Base-by-base conservation (phyloP, 2,888 invertebrate species). In the Drosophila siamana region DNA sequence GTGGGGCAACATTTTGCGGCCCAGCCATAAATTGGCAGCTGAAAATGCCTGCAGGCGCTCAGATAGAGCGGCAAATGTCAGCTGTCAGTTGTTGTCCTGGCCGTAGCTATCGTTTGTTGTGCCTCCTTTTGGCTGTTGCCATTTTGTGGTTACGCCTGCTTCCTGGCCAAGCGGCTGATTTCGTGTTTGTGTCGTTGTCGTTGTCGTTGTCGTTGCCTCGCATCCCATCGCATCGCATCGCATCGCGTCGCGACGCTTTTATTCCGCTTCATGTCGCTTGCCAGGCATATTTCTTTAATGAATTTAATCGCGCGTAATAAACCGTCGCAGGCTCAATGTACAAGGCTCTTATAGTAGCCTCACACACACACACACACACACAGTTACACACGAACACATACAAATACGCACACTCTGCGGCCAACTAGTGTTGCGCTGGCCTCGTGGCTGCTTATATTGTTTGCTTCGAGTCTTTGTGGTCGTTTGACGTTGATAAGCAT, bases 261-360 rank as follows among this genome's bases (percentile, higher is more conserved):
- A 64, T 72, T 79, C 69, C 73, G 59, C 73, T 75, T 63, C 57
- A 79, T 74, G 68, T 68, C 72, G 66, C 62, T 63, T 48, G 66
- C 61, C 66, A 52, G 79, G 67, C 67, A 76, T 74, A 85, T 78
- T 88, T 76, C 83, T 89, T 90, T 89, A 90, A 90, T 90, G 87
- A 89, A 88, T 89, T 90, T 90, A 89, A 90, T 89, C 83, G 88
- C 84, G 79, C 81, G 79, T 85, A 86, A 90, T 89, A 90, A 87
- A 82, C 86, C 74, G 72, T 61, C 56, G 78, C 80, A 78, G 75
- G 66, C 72, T 80, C 73, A 69, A 61, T 73, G 46, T 60, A 69
- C 76, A 71, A 57, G 76, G 44, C 63, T 63, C 74, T 75, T 71
- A 63, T 48, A 44, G 22, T 36, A 43, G 52, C 24, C 36, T 13